These are phyloP conservation scores for Microcebus murinus DNA, from an alignment of 2,113 vertebrate genomes.

Conservation along the genomic window DNA sequence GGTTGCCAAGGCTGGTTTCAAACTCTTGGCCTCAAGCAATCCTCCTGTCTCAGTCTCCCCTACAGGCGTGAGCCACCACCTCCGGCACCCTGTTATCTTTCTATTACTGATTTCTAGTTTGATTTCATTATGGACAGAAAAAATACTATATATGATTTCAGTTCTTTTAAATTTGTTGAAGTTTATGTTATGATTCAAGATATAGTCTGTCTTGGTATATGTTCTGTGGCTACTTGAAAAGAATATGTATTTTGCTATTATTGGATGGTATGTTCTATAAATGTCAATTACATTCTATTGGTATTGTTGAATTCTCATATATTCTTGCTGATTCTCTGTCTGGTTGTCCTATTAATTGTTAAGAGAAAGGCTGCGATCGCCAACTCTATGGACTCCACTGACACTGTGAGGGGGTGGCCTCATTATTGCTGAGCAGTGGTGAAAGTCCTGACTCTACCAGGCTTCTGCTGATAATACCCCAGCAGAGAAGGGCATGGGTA, in stretches of 20 bases:
- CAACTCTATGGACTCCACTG: not conserved
- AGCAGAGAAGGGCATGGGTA: not conserved
- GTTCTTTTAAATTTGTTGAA: constrained; percentile 31
- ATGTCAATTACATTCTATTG: not conserved
- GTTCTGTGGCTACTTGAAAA: not conserved
- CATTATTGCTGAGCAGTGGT: not conserved
- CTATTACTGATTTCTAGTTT: constrained; percentile 30
- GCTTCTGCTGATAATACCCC: not conserved
- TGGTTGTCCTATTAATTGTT: not conserved
- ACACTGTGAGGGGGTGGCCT: not conserved
- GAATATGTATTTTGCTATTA: not conserved
- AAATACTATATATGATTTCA: not conserved
- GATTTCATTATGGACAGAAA: constrained; percentile 3
- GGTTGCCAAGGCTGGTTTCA: too few relatives aligned
- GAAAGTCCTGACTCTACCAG: not conserved
- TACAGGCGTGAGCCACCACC: too few relatives aligned
- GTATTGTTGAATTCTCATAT: not conserved
- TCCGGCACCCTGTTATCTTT: not conserved
- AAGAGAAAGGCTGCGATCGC: not conserved
- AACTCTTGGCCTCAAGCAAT: too few relatives aligned
- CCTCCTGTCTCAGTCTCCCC: too few relatives aligned
- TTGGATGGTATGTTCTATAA: not conserved
- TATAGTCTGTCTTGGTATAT: not conserved
- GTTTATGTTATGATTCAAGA: constrained; percentile 15
- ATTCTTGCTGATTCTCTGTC: not conserved